Evolutionary conservation across 2,797 vertebrate species (phyloP), one percentile per base, ranked within the genome.

Genomic region (Heterohyrax brucei): DNA sequence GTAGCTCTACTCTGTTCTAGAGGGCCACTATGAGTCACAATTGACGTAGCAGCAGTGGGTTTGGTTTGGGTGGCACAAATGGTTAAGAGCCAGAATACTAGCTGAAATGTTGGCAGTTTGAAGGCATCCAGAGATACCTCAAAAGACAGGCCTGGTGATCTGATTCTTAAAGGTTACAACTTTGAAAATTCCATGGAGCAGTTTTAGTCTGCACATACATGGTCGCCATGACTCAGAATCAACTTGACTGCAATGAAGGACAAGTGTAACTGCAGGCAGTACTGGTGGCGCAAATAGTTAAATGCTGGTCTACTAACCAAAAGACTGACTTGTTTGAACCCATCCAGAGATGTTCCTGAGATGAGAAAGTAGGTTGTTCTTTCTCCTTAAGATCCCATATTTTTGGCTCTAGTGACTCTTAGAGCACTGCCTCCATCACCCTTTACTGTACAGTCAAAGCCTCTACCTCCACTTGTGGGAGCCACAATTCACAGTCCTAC

Each of bases 401-500:
- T 61, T 30, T 72, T 24, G 19, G 53, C 28, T 22, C 30, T 68
- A 39, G 61, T 53, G 22, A 73, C 30, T 18, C 16, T 80, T n/a
- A 62, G 61, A 87, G 44, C 6, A 50, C n/a, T 64, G 26, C 18
- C 8, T 3, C 62, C 24, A 19, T 21, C 7, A 2, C 70, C 19
- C 19, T 30, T 7, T 46, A 39, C 46, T 1, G 30, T 48, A 50
- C 7, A 77, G 13, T 7, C 12, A 30, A 30, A 7, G 39, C 70
- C 7, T 5, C 66, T 18, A 39, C 14, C 7, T 13, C 28, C 53
- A 1, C 0, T 24, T 8, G 5, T 8, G n/a, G 30, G 28, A 68
- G n/a, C 1, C 13, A 59, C 1, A 39, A 3, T 30, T 62, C 22
- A 80, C 1, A 62, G 46, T 14, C 73, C 66, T 9, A 21, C 62